Evolutionary conservation across 2,888 invertebrate species (phyloP), one percentile per base, ranked within the genome.

Genomic region (Napeogenes inachia): DNA sequence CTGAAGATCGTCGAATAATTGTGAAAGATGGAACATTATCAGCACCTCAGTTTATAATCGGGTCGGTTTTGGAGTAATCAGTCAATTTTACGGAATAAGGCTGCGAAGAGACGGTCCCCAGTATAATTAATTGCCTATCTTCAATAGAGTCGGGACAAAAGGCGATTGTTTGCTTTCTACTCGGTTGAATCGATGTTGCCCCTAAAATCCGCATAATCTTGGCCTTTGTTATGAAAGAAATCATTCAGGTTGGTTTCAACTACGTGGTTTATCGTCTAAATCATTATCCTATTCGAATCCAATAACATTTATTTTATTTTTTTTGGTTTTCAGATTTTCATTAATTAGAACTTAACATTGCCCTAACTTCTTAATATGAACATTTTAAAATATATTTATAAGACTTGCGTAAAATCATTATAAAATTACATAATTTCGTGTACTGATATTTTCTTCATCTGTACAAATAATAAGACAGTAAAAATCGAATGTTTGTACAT

Each of bases 41-140:
- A 38, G 13, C 55, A 55, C 38, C 55, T 55, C 55, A 38, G 38
- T 13, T 33, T 21, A 55, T 38, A 38, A 38, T 55, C 13, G 55
- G 13, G 42, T 33, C 55, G 55, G 55, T 42, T 55, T 42, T 21
- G 33, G 38, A 42, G 38, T 38, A 55, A 66, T 63, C 62, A 60
- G 63, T 66, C 61, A 61, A 66, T 66, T 59, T 61, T 59, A 58
- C 47, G 64, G 59, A 56, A 69, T 62, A 61, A 67, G 62, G 64
- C 66, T 65, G 61, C 66, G 63, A 68, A 67, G 66, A 67, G 67
- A 70, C 68, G 66, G 64, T 66, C 64, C 63, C 55, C 21, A 35
- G 66, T 78, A 77, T 87, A 87, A 88, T 88, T 88, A 89, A 88
- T 89, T 86, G 85, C 81, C 81, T 73, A 81, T 81, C 81, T 85